These are phyloP conservation scores for Itoplectis maculator DNA, from an alignment of 2,888 invertebrate species.

Conservation along the genomic window DNA sequence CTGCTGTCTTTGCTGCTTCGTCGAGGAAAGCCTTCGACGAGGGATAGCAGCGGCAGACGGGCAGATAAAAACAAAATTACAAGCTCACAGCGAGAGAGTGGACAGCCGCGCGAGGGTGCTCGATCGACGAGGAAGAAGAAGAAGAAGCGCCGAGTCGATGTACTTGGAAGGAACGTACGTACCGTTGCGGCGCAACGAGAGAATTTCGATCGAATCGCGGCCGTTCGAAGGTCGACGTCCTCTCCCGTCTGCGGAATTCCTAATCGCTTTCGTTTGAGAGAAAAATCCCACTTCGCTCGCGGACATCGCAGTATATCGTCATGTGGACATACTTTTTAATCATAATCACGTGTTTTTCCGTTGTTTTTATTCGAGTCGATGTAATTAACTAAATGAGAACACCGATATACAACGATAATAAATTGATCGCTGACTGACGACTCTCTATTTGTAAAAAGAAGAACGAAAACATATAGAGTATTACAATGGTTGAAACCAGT, in stretches of 20 bases:
- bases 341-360: neutral
- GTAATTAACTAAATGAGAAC: neutral
- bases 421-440: neutral
- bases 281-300: too few species aligned
- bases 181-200: constrained; percentile 61
- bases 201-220: constrained; percentile 65
- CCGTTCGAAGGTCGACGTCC: constrained; percentile 64
- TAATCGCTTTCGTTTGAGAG: constrained; percentile 15
- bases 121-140: constrained; percentile 45
- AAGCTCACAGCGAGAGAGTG: constrained; percentile 53
- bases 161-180: constrained; percentile 54
- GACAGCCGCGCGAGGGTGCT: constrained; percentile 16
- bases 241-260: constrained; percentile 17
- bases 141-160: constrained; percentile 26
- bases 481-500: too few species aligned
- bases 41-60: constrained; percentile 27
- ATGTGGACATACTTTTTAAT: neutral
- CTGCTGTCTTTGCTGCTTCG: too few species aligned
- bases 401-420: neutral
- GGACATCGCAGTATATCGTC: too few species aligned
- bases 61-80: constrained; percentile 39
- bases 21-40: constrained; percentile 36
- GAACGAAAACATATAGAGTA: too few species aligned
- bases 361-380: neutral
- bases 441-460: neutral